Conservation (phyloP, 2,888 invertebrate species). For the Hydrotaea cyrtoneurina region DNA sequence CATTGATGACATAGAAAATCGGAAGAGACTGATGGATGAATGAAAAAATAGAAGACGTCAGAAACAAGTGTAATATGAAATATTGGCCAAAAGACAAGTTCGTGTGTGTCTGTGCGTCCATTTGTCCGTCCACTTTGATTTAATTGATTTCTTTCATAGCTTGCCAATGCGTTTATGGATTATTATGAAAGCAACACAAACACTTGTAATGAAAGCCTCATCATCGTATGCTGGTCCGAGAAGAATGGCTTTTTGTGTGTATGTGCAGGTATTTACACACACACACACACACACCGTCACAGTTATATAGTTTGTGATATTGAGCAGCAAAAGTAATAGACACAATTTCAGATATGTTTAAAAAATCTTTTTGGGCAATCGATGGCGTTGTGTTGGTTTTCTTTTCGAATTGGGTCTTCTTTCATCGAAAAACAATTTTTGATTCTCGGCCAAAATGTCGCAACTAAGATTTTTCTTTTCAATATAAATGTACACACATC, state of each 20-base stretch:
- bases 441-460: slow-evolving; percentile 64
- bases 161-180: slow-evolving; percentile 15
- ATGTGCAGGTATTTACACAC: neutral
- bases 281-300: no score
- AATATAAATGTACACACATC: slow-evolving; percentile 4
- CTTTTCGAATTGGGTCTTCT: slow-evolving; percentile 34
- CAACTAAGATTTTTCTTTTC: slow-evolving; percentile 59
- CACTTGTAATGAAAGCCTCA: neutral
- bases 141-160: slow-evolving; percentile 7
- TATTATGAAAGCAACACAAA: neutral
- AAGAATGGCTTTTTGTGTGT: no score
- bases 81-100: neutral
- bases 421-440: slow-evolving; percentile 52
- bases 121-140: neutral
- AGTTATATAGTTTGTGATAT: neutral
- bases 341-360: slow-evolving; percentile 23
- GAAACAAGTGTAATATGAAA: neutral
- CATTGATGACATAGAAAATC: neutral
- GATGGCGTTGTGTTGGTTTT: slow-evolving; percentile 29
- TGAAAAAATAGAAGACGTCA: neutral
- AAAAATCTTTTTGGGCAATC: slow-evolving; percentile 37
- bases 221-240: neutral
- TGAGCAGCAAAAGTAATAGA: slow-evolving; percentile 46
- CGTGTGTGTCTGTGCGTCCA: neutral
- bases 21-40: neutral